Evolutionary conservation across 2,797 vertebrate species (phyloP).

Genomic region (Catostomus latipinnis): DNA sequence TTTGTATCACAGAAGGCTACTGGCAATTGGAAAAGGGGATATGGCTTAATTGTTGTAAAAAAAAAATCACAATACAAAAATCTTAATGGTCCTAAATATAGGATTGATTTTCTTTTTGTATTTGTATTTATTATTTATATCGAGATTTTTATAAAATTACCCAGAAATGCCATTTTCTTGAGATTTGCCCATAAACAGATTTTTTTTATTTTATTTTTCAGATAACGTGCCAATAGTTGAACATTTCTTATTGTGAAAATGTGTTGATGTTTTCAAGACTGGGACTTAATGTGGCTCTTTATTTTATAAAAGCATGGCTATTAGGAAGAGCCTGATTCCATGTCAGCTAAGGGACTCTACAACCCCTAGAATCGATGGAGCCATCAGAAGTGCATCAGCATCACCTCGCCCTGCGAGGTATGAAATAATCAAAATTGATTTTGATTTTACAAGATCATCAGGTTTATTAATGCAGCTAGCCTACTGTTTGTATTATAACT

Average conservation of each 20-base stretch:
- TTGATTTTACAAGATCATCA: background rate
- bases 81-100: too few relatives aligned
- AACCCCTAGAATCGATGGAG: constrained; percentile 84
- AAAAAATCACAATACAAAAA: too few relatives aligned
- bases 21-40: too few relatives aligned
- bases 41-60: too few relatives aligned
- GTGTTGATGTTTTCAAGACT: background rate
- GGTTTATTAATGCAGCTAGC: background rate
- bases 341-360: constrained; percentile 85
- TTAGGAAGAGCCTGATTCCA: constrained; percentile 93
- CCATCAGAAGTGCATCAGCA: constrained; percentile 84
- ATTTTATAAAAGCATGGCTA: constrained; percentile 69
- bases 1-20: too few relatives aligned
- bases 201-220: background rate
- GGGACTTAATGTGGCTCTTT: background rate
- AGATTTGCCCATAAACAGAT: too few relatives aligned
- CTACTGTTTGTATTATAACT: background rate
- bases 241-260: background rate
- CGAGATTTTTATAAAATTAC: too few relatives aligned
- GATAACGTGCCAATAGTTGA: background rate
- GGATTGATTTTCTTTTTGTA: too few relatives aligned
- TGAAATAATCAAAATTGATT: constrained; percentile 47
- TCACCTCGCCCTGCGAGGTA: constrained; percentile 94
- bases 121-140: too few relatives aligned
- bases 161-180: too few relatives aligned